Evolutionary conservation across 2,113 vertebrate genomes (phyloP), one percentile per base, ranked within the genome.

Genomic region (Peromyscus maniculatus): DNA sequence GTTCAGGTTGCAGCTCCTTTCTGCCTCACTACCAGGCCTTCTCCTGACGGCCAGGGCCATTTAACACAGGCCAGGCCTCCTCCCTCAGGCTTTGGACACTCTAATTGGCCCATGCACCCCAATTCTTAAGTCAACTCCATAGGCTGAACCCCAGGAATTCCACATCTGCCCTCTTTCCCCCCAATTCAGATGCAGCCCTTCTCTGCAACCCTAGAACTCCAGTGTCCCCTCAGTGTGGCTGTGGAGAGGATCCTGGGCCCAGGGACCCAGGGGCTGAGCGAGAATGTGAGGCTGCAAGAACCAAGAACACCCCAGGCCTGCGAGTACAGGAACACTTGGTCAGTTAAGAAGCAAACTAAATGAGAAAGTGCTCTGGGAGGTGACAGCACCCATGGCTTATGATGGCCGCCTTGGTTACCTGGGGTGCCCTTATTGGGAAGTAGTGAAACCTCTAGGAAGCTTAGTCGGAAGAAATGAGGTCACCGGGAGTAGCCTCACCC

Each of bases 11-110:
- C 66, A 77, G 33, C 24, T 55, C 43, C 52, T 10, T 43, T 1
- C 74, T 1, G 15, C 74, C 69, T 36, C 77, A 62, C 28, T 55
- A 8, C 11, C 3, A 0, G 11, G 86, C 43, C 83, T n/a, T 7
- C 1, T 11, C 71, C 79, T 31, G 21, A 0, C 10, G 9, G 17
- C 1, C 15, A 16, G 4, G 0, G 7, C 57, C 52, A 15, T 26
- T 16, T 26, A 1, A 16, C 43, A 1, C 74, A 28, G 74, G 36
- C 22, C 3, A 12, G 21, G 57, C 22, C 31, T n/a, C 83, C 72
- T 12, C 4, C 16, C 62, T 67, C n/a, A 6, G 3, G 66, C 59
- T 31, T 28, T 19, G 66, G 39, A 0, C 0, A 15, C 49, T n/a
- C 59, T 12, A 6, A 49, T 43, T 8, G 2, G 49, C 55, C 57